These are phyloP conservation scores for Omphaloscelis lunosa DNA, from an alignment of 2,888 invertebrate genomes.

Conservation along the genomic window DNA sequence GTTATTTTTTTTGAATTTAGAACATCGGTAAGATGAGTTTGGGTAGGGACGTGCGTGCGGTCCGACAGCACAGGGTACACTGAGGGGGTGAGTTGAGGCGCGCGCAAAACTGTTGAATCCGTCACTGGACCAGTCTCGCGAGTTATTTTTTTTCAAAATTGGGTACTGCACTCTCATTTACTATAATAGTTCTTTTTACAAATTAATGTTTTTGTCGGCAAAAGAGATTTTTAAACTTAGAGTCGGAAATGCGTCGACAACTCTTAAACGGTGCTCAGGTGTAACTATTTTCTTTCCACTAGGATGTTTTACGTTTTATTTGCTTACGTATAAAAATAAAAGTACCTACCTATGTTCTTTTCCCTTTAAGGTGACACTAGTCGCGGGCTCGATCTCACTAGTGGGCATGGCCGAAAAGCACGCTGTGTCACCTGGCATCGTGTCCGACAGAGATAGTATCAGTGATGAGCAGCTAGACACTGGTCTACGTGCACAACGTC, in stretches of 20 bases:
- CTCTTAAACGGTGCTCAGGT: slow-evolving; percentile 15
- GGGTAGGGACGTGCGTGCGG: slow-evolving; percentile 74
- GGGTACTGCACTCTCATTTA: slow-evolving; percentile 55
- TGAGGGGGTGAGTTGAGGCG: slow-evolving; percentile 81
- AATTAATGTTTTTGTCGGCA: neutral
- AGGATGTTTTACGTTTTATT: slow-evolving; percentile 19
- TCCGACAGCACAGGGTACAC: slow-evolving; percentile 69
- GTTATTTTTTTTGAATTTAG: slow-evolving; percentile 69
- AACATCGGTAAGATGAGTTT: slow-evolving; percentile 71
- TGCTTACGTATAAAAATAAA: neutral
- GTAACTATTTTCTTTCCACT: slow-evolving; percentile 21
- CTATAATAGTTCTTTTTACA: slow-evolving; percentile 35
- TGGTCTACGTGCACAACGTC: too few relatives aligned
- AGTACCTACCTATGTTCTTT: neutral
- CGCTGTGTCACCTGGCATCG: too few relatives aligned
- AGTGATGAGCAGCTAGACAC: too few relatives aligned
- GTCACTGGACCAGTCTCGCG: slow-evolving; percentile 71
- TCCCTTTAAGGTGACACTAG: too few relatives aligned
- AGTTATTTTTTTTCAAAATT: slow-evolving; percentile 67
- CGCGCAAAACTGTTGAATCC: slow-evolving; percentile 88
- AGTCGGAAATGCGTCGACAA: slow-evolving; percentile 16
- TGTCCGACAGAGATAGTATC: too few relatives aligned
- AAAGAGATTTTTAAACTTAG: slow-evolving; percentile 3
- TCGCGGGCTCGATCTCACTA: too few relatives aligned
- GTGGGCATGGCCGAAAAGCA: too few relatives aligned